These are phyloP conservation scores for Colaptes auratus DNA, from an alignment of 2,113 vertebrate species.

Conservation along the genomic window DNA sequence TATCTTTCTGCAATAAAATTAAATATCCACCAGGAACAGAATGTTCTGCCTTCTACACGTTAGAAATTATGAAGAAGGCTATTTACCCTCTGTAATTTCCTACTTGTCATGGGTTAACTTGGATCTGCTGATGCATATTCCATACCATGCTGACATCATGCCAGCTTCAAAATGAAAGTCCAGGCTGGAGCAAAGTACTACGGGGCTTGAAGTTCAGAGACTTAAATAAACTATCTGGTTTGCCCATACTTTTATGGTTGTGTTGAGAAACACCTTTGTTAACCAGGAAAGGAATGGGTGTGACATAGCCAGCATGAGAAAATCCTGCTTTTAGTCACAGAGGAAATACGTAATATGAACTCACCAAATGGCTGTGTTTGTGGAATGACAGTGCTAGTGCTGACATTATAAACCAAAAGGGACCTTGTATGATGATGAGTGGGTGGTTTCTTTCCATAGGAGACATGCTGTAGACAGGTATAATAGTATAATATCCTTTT, in stretches of 20 bases:
- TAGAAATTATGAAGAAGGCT: background rate
- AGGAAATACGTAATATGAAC: background rate
- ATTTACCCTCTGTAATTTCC: background rate
- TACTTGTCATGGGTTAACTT: background rate
- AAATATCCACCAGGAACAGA: background rate
- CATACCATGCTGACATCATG: no score
- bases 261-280: background rate
- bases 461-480: background rate
- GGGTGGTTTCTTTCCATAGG: background rate
- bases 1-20: background rate
- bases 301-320: background rate
- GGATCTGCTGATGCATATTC: no score
- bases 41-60: background rate
- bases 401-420: background rate
- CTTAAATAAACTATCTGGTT: no score
- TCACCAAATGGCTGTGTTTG: background rate
- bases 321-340: background rate
- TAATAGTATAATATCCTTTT: background rate
- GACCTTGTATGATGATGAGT: background rate
- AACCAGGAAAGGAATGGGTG: background rate
- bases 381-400: background rate
- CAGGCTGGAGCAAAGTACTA: no score
- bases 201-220: no score
- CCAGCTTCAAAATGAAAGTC: no score
- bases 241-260: no score